Base-by-base conservation (phyloP, 2,888 invertebrate genomes). In the Acleris emargana region DNA sequence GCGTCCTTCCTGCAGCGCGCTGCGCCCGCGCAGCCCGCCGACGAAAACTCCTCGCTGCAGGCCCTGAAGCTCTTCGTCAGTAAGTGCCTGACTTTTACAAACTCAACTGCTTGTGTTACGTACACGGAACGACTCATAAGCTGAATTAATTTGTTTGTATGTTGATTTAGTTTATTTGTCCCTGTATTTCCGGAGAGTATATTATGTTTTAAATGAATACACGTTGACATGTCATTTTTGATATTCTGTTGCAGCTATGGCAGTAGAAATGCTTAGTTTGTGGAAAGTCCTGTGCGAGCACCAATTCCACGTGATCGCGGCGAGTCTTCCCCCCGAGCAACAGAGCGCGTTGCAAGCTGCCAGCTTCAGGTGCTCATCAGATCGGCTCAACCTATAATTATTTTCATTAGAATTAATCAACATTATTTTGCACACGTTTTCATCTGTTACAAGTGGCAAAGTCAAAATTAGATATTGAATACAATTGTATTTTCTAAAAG, bases 241-340 rank as follows among this genome's bases (percentile, higher is more conserved):
- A 25, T 25, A 45, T 13, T 67, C 58, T 60, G 51, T 75, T 76
- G 18, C 77, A 87, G 94, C 93, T 67, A 95, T 97, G 81, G 95
- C 96, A 1, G 96, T 97, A 80, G 99, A 99, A 92, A 97, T 98
- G 74, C 91, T 99, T 57, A 97, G 97, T 17, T 91, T 99, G 52
- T 99, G 99, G 98, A 97, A 97, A 82, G 96, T 99, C 61, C 91
- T 99, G 5, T 96, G 96, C 76, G 97, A 98, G 79, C 98, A 99
- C 86, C 97, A 98, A 81, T 96, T 99, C 81, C 96, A 97, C 79
- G 93, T 96, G 51, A 94, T 98, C 50, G 94, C 96, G 7, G 94
- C 93, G 62, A 94, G 95, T 72, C 83, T 97, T 42, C 94, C 95
- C 0, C 94, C 94, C 52, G 95, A 94, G 54, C 94, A 95, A 67